These are phyloP conservation scores for Pachyramphus minor DNA, from an alignment of 2,113 vertebrate species.

Conservation along the genomic window DNA sequence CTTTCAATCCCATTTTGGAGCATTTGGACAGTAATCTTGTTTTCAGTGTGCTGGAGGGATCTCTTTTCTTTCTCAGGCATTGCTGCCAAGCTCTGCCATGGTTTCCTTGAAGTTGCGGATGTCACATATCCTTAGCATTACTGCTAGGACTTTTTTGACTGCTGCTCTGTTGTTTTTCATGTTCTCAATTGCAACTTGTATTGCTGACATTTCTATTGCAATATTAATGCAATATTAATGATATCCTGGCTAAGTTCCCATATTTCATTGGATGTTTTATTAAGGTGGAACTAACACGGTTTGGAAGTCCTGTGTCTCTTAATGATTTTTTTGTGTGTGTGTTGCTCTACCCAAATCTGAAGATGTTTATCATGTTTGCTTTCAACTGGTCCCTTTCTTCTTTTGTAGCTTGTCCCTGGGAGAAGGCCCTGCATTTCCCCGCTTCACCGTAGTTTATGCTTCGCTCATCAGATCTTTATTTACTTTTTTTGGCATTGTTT, in stretches of 20 bases:
- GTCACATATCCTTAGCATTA: neutral
- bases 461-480: neutral
- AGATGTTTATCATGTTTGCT: neutral
- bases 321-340: neutral
- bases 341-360: neutral
- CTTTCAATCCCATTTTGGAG: neutral
- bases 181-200: neutral
- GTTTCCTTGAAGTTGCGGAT: neutral
- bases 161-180: neutral
- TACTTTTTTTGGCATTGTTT: neutral
- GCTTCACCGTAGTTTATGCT: neutral
- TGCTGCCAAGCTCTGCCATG: accelerated
- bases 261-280: neutral
- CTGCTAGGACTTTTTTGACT: neutral
- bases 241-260: neutral
- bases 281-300: neutral
- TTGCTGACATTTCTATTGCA: neutral
- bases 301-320: neutral
- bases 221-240: neutral
- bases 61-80: neutral
- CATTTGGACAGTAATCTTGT: neutral
- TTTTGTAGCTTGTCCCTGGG: neutral
- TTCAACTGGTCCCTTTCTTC: neutral
- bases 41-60: neutral
- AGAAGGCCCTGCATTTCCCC: neutral